Conservation (phyloP, 1,140 invertebrate species). For the Drosophila bipectinata region DNA sequence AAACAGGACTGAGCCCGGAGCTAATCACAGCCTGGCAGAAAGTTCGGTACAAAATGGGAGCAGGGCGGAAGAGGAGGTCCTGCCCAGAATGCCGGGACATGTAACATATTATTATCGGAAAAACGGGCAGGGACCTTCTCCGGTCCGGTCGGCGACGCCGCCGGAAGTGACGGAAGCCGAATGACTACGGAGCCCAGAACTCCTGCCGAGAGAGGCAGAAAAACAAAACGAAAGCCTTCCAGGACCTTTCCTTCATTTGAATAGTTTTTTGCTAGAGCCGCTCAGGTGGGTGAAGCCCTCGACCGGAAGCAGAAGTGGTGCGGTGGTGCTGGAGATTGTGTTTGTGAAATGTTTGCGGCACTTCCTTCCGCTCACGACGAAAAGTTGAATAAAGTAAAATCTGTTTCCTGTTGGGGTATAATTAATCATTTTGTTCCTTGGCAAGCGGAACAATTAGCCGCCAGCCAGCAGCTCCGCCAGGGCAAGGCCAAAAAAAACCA, state of each 20-base stretch:
- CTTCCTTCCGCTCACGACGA: constrained; percentile 73
- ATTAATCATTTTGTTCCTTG: constrained; percentile 78
- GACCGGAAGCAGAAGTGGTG: constrained; percentile 57
- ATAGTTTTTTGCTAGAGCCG: constrained; percentile 49
- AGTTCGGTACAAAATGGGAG: constrained; percentile 9
- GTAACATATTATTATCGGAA: constrained; percentile 79
- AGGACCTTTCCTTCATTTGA: constrained; percentile 45
- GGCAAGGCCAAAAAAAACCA: not conserved
- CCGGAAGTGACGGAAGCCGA: constrained; percentile 72
- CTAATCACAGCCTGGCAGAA: constrained; percentile 46
- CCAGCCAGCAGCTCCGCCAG: not conserved
- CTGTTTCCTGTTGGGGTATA: constrained; percentile 80
- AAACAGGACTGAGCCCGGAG: constrained; percentile 42
- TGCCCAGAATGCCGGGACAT: constrained; percentile 32
- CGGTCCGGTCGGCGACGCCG: constrained; percentile 37
- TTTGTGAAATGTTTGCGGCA: constrained; percentile 80
- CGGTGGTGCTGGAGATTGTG: constrained; percentile 29
- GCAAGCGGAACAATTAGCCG: constrained; percentile 78
- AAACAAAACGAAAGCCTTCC: constrained; percentile 56
- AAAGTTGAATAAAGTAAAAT: constrained; percentile 81
- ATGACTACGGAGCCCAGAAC: constrained; percentile 59
- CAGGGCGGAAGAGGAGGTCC: constrained; percentile 4
- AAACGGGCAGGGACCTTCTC: constrained; percentile 44
- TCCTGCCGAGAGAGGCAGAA: constrained; percentile 36
- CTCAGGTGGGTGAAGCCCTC: constrained; percentile 42